phyloP scores from a whole-genome alignment of 2,797 vertebrate species.

The Enteromius viviparus region DNA sequence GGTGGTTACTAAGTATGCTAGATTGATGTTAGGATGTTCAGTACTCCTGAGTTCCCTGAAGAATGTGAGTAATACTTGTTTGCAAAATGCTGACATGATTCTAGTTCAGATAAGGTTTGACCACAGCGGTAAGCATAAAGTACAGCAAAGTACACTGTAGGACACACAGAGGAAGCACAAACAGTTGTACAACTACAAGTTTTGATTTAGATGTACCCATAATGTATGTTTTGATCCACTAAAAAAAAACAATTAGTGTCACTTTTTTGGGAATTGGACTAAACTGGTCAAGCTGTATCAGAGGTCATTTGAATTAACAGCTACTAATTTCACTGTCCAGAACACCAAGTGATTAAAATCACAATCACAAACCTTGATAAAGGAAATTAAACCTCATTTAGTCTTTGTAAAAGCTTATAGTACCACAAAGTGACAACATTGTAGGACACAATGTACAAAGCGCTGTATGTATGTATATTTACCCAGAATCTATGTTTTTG shows the following conservation, averaged over 20 bases:
- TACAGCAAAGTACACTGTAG: too few species aligned
- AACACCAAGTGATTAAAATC: conserved; percentile 30
- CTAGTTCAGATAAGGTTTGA: conserved; percentile 1
- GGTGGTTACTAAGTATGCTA: too few species aligned
- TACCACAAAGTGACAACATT: neutral
- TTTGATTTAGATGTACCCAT: too few species aligned
- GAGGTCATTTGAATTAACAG: neutral
- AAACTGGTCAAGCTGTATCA: neutral
- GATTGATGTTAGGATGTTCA: too few species aligned
- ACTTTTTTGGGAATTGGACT: too few species aligned
- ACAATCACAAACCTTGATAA: conserved; percentile 18
- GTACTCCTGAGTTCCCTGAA: too few species aligned
- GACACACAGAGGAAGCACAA: too few species aligned
- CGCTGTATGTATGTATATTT: neutral
- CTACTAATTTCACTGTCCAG: conserved; percentile 29
- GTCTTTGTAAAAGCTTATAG: neutral
- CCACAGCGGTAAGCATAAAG: too few species aligned
- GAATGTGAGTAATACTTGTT: too few species aligned
- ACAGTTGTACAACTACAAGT: too few species aligned
- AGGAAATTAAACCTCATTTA: conserved; percentile 6
- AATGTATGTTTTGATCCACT: neutral
- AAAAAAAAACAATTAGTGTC: neutral
- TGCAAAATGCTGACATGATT: neutral
- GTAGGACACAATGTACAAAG: neutral
- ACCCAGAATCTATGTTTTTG: neutral